Percentiles rank a stretch among this genome's conserved stretches.
Conservation (phyloP, 1,140 invertebrate genomes). For the Neoseiulus cucumeris region DNA sequence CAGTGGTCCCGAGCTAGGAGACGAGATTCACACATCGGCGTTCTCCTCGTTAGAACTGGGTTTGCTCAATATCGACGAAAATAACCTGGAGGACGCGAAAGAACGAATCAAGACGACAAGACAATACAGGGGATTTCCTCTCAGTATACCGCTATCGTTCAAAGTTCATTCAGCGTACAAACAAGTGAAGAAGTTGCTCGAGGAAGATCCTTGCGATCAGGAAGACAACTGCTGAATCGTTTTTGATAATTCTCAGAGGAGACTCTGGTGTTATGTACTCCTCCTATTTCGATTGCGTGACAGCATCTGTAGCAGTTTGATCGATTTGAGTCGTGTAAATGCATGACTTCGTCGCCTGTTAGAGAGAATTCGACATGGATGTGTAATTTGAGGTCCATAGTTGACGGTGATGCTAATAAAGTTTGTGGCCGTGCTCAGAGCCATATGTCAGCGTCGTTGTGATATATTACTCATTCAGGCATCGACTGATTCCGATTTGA, state of each 20-base stretch:
- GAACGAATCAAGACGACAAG: background rate
- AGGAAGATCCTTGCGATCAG: background rate
- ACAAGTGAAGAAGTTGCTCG: background rate
- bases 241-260: background rate
- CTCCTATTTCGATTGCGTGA: background rate
- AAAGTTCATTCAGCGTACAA: slow-evolving; percentile 8
- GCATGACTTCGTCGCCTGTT: too few species aligned
- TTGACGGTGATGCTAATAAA: too few species aligned
- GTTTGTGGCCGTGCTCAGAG: too few species aligned
- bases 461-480: too few species aligned
- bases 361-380: too few species aligned
- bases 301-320: too few species aligned
- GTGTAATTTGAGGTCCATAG: too few species aligned
- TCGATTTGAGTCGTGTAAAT: too few species aligned
- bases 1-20: background rate
- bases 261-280: background rate
- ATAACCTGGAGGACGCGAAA: background rate
- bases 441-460: too few species aligned
- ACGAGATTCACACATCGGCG: background rate
- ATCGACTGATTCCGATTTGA: too few species aligned
- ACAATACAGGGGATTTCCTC: background rate
- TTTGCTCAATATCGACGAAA: background rate
- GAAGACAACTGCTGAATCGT: background rate
- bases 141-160: background rate
- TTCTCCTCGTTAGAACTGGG: background rate